Evolutionary conservation across 2,113 vertebrate species (phyloP).

Genomic region (Natator depressus): DNA sequence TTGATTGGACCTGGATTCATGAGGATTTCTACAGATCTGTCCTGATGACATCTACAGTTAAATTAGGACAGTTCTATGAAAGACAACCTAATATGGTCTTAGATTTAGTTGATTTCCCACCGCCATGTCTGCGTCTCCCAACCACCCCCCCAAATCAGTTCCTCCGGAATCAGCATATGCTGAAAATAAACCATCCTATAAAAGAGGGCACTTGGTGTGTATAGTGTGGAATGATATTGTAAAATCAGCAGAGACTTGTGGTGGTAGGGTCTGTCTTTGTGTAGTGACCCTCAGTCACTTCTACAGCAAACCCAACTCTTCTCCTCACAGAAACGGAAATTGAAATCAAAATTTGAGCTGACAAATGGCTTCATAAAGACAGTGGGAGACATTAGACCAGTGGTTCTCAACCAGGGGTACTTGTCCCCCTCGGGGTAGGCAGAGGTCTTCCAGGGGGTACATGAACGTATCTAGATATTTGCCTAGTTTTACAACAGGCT

Average conservation of each 20-base stretch:
- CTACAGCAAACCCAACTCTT: not conserved
- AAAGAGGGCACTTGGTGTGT: not conserved
- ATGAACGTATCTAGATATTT: no score
- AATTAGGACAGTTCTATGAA: constrained; percentile 39
- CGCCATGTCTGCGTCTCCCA: fast-evolving
- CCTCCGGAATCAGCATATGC: constrained; percentile 6
- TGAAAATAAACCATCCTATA: not conserved
- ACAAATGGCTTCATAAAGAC: constrained; percentile 28
- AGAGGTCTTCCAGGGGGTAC: no score
- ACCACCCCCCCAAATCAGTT: not conserved
- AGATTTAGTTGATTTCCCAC: constrained; percentile 24
- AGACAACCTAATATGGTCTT: constrained; percentile 42
- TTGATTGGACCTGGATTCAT: constrained; percentile 33
- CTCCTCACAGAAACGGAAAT: constrained; percentile 30
- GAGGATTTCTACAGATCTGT: constrained; percentile 52
- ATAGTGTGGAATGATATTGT: not conserved
- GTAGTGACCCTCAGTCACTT: not conserved
- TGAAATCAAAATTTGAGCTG: constrained; percentile 17
- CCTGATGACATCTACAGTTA: constrained; percentile 57
- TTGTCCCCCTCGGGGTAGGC: no score
- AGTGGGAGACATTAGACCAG: not conserved
- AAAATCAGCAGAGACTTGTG: not conserved
- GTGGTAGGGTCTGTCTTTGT: not conserved
- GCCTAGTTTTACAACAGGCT: no score
- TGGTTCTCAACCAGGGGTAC: no score